Conservation (phyloP, 1,140 invertebrate genomes). For the Drosophila tropicalis region DNA sequence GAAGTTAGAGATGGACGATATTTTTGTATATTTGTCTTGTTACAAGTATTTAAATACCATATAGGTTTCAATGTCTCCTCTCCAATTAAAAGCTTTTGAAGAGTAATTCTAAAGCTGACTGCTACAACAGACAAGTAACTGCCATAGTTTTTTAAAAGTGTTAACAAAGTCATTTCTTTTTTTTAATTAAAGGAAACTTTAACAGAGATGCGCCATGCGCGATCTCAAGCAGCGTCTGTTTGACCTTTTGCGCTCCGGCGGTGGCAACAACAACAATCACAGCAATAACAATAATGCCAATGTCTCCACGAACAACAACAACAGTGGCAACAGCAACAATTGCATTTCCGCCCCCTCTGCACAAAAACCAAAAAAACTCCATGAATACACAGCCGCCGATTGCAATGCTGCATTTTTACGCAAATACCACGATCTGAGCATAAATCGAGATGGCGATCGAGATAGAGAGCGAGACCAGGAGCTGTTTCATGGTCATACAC, state of each 20-base stretch:
- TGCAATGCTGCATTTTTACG: constrained; percentile 74
- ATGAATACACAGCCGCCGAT: constrained; percentile 73
- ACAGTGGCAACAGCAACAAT: constrained; percentile 22
- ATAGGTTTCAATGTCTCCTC: too few species aligned
- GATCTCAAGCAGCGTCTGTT: constrained; percentile 80
- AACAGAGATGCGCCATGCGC: constrained; percentile 65
- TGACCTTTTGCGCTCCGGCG: constrained; percentile 74
- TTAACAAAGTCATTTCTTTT: neutral
- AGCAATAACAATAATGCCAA: neutral
- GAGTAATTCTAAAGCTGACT: too few species aligned
- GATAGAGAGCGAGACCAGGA: constrained; percentile 41
- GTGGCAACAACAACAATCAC: constrained; percentile 39
- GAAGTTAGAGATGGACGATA: neutral
- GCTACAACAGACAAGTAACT: neutral
- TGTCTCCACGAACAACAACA: neutral
- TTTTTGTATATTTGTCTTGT: neutral
- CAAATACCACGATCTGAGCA: constrained; percentile 71
- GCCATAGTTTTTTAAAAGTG: neutral
- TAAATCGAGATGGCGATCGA: constrained; percentile 27
- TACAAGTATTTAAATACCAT: neutral
- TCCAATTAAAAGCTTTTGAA: too few species aligned
- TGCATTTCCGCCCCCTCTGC: constrained; percentile 10
- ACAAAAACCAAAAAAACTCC: constrained; percentile 69
- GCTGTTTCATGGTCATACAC: constrained; percentile 2
- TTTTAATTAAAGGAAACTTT: neutral